Evolutionary conservation across 2,888 invertebrate genomes (phyloP).

Genomic region (Lasius fuliginosus): DNA sequence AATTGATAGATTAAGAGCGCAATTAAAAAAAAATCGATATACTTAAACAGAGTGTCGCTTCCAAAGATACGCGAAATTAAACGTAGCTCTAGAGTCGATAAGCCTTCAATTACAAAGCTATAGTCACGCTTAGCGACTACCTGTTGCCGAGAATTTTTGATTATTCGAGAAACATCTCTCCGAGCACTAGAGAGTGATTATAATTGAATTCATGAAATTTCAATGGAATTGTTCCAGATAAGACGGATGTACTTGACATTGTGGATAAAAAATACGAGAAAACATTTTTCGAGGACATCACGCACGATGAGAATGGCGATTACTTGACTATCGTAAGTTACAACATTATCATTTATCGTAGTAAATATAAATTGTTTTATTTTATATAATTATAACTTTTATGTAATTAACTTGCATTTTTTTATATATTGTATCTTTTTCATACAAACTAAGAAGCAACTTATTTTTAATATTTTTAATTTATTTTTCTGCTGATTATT

Average conservation of each 20-base stretch:
- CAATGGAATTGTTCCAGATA: slow-evolving; percentile 53
- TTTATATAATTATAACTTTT: slow-evolving; percentile 3
- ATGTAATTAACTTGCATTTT: neutral
- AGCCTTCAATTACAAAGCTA: slow-evolving; percentile 4
- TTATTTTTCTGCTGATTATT: neutral
- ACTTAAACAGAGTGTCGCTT: neutral
- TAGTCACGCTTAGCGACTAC: neutral
- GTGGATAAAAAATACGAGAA: slow-evolving; percentile 73
- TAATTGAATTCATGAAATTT: slow-evolving; percentile 8
- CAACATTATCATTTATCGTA: neutral
- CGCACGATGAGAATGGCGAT: slow-evolving; percentile 76
- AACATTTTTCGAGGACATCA: slow-evolving; percentile 65
- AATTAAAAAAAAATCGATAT: neutral
- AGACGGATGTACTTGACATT: slow-evolving; percentile 62
- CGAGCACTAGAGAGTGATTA: neutral
- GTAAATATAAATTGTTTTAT: neutral
- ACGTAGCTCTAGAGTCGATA: neutral
- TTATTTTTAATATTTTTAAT: neutral
- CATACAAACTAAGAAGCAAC: neutral
- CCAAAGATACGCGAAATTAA: neutral
- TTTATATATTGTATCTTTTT: neutral
- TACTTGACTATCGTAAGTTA: slow-evolving; percentile 75
- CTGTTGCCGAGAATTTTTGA: slow-evolving; percentile 21
- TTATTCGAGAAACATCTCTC: neutral
- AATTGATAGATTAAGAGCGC: slow-evolving; percentile 29